A percentile compares a stretch with the other conserved stretches of the same genome.
Conservation (phyloP, 2,113 vertebrate genomes). For the Hyaena hyaena region DNA sequence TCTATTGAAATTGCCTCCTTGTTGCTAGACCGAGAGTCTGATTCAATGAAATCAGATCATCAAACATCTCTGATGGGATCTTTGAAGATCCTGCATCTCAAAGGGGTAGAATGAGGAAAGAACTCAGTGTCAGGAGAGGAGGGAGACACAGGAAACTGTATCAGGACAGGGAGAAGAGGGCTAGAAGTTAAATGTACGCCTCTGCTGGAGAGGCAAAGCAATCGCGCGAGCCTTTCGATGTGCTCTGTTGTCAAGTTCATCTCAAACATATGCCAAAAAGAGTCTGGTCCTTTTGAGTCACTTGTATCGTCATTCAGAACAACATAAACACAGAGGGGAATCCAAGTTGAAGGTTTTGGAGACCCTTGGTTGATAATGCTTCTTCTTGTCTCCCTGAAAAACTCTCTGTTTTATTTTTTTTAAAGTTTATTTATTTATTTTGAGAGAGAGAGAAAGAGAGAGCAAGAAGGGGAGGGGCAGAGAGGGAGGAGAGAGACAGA, state of each 20-base stretch:
- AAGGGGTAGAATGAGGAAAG: background rate
- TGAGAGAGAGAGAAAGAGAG: no score
- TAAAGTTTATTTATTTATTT: no score
- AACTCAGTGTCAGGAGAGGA: background rate
- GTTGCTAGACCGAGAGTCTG: background rate
- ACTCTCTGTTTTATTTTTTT: background rate
- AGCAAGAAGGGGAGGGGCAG: no score
- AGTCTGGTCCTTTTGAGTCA: background rate
- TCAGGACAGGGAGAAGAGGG: background rate
- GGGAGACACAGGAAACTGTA: background rate
- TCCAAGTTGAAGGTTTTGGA: background rate
- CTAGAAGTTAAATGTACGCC: rapidly evolving
- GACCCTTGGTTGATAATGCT: background rate
- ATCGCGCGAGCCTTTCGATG: rapidly evolving
- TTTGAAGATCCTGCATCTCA: background rate
- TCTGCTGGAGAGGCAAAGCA: background rate
- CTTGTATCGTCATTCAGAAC: background rate
- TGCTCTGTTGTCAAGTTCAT: background rate
- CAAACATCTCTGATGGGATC: background rate
- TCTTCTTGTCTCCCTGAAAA: background rate
- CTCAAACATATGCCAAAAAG: background rate
- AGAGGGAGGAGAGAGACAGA: no score
- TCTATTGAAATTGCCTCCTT: background rate
- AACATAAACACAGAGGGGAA: background rate
- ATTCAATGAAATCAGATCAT: background rate